Evolutionary conservation across 2,888 invertebrate species (phyloP).

Genomic region (Drosophila anceps): DNA sequence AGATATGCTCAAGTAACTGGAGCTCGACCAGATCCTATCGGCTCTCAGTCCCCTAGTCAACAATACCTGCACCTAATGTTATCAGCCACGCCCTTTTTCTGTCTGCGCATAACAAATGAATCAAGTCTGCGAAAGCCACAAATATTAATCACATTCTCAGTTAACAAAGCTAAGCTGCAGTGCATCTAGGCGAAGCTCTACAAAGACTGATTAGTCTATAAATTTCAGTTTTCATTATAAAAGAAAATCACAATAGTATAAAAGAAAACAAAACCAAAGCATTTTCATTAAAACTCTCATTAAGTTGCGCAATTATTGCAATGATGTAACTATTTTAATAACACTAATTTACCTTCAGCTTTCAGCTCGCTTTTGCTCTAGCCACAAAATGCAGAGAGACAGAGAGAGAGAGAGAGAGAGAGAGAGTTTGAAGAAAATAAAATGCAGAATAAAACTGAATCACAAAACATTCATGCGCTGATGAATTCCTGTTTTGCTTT

Average conservation of each 20-base stretch:
- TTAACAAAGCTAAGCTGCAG: neutral
- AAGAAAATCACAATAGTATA: slow-evolving; percentile 33
- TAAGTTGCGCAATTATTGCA: slow-evolving; percentile 76
- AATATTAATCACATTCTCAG: neutral
- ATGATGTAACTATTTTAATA: slow-evolving; percentile 80
- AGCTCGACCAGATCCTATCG: too few relatives aligned
- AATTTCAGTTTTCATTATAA: slow-evolving; percentile 10
- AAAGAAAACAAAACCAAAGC: slow-evolving; percentile 60
- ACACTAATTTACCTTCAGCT: slow-evolving; percentile 79
- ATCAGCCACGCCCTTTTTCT: neutral
- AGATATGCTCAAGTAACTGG: neutral
- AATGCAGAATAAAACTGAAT: slow-evolving; percentile 51
- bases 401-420: neutral
- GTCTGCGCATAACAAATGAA: neutral
- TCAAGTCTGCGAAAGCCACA: neutral
- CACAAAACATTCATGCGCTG: slow-evolving; percentile 43
- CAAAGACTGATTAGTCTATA: neutral
- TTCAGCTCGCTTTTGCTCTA: slow-evolving; percentile 49
- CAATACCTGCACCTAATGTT: too few relatives aligned
- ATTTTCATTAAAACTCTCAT: slow-evolving; percentile 78
- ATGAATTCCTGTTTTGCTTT: slow-evolving; percentile 63
- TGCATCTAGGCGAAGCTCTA: slow-evolving; percentile 1
- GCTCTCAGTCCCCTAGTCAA: too few relatives aligned
- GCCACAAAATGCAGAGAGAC: slow-evolving; percentile 22
- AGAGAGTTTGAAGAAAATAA: slow-evolving; percentile 30